Conservation (phyloP, 2,797 vertebrate genomes). For the Chiloscyllium punctatum region DNA sequence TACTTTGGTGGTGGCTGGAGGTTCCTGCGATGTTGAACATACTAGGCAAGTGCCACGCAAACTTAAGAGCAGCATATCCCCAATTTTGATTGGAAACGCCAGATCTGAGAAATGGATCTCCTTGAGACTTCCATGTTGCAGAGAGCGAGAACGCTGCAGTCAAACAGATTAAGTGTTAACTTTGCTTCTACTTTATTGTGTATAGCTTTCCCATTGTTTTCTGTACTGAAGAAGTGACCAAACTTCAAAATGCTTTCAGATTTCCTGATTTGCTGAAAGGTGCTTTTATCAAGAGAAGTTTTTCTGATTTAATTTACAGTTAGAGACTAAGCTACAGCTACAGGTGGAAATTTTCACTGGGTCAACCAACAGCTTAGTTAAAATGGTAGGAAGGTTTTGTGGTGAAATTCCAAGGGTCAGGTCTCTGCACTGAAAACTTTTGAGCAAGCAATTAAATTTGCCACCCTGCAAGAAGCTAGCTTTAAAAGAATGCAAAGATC, state of each 20-base stretch:
- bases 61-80: not conserved
- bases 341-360: not conserved
- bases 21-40: not conserved
- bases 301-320: not conserved
- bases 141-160: not conserved
- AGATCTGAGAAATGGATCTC: not conserved
- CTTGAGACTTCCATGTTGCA: not conserved
- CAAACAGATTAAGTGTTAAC: not conserved
- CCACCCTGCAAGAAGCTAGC: not conserved
- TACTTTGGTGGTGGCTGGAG: not conserved
- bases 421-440: not conserved
- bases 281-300: not conserved
- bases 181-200: not conserved
- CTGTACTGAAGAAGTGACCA: not conserved
- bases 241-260: not conserved
- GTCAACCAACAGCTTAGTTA: not conserved
- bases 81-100: not conserved
- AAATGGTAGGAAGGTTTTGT: not conserved
- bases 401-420: no score
- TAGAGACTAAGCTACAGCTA: not conserved
- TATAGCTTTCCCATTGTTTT: not conserved
- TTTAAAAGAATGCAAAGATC: not conserved
- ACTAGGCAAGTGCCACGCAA: not conserved
- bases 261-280: not conserved
- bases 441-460: not conserved